Base-by-base conservation (phyloP, 92 coral and sea anemone genomes). In the Paragorgia papillata region DNA sequence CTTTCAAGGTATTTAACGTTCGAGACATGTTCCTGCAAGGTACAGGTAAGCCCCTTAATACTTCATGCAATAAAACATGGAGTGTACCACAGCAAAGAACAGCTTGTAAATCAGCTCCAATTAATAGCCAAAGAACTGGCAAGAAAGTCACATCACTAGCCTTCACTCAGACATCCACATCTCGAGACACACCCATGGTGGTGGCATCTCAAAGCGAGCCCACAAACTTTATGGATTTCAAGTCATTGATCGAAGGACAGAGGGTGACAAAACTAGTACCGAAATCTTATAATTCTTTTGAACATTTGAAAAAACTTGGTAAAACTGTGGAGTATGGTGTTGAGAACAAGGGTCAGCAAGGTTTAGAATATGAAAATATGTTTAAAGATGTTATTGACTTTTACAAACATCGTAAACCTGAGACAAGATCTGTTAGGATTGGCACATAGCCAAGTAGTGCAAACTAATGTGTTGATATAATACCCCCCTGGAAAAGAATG, bases 41-140 rank as follows among this genome's bases (percentile, higher is more conserved):
- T 41, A 68, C 58, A 46, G 75, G 75, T 68, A 68, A 68, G 60
- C 75, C 75, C 1, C 9, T 68, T 3, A 67, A 67, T 24, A 21
- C 51, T 68, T 21, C 75, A 24, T 44, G 19, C 9, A 44, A 68
- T 20, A 68, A 44, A 68, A 44, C 28, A 21, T 68, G 75, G 75
- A 27, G 18, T 3, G 26, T 66, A 43, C 73, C 73, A 58, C 7
- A 13, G 40, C 60, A 68, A 12, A 27, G 58, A 48, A 44, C 59
- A 2, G 41, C 17, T 22, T 68, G 75, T 40, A 68, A 33, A 27
- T 68, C 75, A 20, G 75, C 75, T 6, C 75, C 75, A 20, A 40
- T 48, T 37, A 44, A 59, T n/a, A n/a, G 75, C 9, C 59, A 44
- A 22, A 48, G 19, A 20, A 35, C 19, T 7, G 22, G 19, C n/a